Evolutionary conservation across 2,888 invertebrate species (phyloP).

Genomic region (Synanthedon formicaeformis): DNA sequence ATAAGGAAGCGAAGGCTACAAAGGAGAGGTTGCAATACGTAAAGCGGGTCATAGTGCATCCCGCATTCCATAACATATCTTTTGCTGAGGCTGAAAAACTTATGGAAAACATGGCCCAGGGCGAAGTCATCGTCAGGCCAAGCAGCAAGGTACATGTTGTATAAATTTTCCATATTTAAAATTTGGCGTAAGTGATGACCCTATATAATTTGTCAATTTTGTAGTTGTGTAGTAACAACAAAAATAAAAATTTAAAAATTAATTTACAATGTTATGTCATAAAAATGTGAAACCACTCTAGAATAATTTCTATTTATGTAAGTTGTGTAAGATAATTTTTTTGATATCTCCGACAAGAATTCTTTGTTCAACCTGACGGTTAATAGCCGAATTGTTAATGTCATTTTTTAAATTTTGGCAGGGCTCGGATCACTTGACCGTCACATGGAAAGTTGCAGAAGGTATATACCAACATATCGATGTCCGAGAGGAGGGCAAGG

Average conservation of each 20-base stretch:
- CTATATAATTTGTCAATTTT: background rate
- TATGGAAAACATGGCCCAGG: constrained; percentile 93
- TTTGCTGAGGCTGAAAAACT: constrained; percentile 92
- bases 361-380: too few species aligned
- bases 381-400: too few species aligned
- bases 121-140: constrained; percentile 95
- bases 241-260: background rate
- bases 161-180: background rate
- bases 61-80: constrained; percentile 96
- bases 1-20: constrained; percentile 84
- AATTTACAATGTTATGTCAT: background rate
- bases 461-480: constrained; percentile 97
- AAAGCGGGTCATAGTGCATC: constrained; percentile 97
- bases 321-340: too few species aligned
- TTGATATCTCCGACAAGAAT: too few species aligned
- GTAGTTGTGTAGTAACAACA: background rate
- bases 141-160: constrained; percentile 82
- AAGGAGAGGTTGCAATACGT: constrained; percentile 89
- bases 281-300: too few species aligned
- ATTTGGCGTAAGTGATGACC: background rate
- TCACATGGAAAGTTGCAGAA: constrained; percentile 98
- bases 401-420: constrained; percentile 15
- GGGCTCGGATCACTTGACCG: constrained; percentile 94
- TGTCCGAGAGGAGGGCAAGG: constrained; percentile 94
- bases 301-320: too few species aligned